Evolutionary conservation across 2,888 invertebrate genomes (phyloP), one percentile per base, ranked within the genome.

Genomic region (Drosophila anomelani): DNA sequence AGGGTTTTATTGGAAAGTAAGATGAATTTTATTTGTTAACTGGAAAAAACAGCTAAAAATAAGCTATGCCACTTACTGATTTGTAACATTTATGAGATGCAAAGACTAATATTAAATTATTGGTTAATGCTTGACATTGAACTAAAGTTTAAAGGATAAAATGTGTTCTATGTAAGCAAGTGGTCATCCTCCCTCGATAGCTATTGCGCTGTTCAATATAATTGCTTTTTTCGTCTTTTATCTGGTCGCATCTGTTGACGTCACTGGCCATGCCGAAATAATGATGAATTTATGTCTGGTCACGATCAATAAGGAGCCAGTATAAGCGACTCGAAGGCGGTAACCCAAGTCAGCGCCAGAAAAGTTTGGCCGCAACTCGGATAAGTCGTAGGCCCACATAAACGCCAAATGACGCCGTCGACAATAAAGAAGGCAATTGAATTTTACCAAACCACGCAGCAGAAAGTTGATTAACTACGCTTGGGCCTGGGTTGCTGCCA

Each of bases 261-360:
- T 83, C 82, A 79, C 55, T 66, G 53, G 36, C 56, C 58, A 72
- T 67, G 75, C 58, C 60, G 64, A 69, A 79, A 75, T 75, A 75
- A 75, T 86, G 76, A 81, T 81, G 76, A 84, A 84, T 88, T 88
- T 81, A 81, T 84, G 87, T 86, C 89, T 88, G 85, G 87, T 70
- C 87, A 79, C 73, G 71, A 67, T 72, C 73, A 73, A 76, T 73
- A 73, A 67, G 57, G 54, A 61, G 49, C 59, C 58, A 58, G 55
- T 41, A 62, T 41, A 59, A 76, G 56, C 71, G 85, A 78, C 73
- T 82, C 62, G 72, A 51, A 69, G 80, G 70, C 75, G 83, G 64
- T 68, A 53, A 57, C 56, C 73, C 59, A 61, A 68, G 61, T 57
- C 75, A 41, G 57, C 46, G 72, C 49, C 66, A 64, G 32, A 46